Evolutionary conservation across 2,888 invertebrate genomes (phyloP), one percentile per base, ranked within the genome.

Genomic region (Operophtera brumata): DNA sequence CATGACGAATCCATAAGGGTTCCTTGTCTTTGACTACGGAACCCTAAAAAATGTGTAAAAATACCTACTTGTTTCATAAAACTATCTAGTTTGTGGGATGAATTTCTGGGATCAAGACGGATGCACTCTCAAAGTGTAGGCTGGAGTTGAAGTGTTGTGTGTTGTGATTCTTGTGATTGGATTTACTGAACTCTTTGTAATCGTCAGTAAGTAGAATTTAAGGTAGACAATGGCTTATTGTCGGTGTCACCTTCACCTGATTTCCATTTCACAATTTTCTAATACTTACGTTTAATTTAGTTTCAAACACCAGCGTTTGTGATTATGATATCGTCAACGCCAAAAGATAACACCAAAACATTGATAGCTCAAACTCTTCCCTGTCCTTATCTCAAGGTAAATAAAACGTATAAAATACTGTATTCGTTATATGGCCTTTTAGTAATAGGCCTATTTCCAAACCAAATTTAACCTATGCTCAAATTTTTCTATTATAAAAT

Each of bases 161-260:
- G n/a, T n/a, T n/a, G n/a, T n/a, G n/a, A n/a, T n/a, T n/a, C n/a
- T n/a, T n/a, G n/a, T 35, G 46, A 47, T 61, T 54, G 50, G 41
- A 35, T 59, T 55, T 41, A 25, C 37, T 56, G 49, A 60, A 62
- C 59, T 59, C 48, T 37, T 47, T 49, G 60, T 61, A 62, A 64
- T 57, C 52, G 34, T 54, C 53, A 53, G 34, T 58, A 58, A 56
- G 47, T 59, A 61, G 57, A 61, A 64, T 57, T 61, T 62, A 44
- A 48, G n/a, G 45, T 45, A 26, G 58, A 57, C 76, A 77, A 76
- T 76, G 65, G 65, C 56, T 63, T 61, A 61, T 62, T 67, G 67
- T 65, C 53, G 54, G 39, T 28, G 44, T 65, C 53, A 61, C 71
- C 71, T 74, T 75, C 54, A 73, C 72, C 75, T 68, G 42, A 44